phyloP scores from a whole-genome alignment of 1,140 invertebrate species.

The Drosophila subobscura region DNA sequence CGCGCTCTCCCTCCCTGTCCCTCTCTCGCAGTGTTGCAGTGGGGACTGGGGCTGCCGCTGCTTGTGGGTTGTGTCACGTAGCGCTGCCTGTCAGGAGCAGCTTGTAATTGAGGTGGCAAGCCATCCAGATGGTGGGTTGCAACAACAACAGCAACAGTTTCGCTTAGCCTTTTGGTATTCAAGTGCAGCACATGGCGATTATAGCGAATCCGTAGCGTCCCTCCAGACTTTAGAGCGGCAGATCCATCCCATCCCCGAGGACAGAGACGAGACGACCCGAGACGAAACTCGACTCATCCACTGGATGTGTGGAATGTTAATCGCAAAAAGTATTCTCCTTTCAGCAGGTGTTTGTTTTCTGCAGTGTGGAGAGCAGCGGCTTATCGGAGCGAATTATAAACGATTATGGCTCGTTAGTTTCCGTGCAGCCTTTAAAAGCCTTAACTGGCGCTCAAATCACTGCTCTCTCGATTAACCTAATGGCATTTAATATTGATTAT shows the following conservation, averaged over 20 bases:
- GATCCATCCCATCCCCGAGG: slow-evolving; percentile 15
- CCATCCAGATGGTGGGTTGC: slow-evolving; percentile 4
- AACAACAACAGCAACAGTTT: neutral
- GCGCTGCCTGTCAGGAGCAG: slow-evolving; percentile 57
- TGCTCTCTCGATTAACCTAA: slow-evolving; percentile 31
- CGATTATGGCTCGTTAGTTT: slow-evolving; percentile 49
- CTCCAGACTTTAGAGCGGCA: slow-evolving; percentile 16
- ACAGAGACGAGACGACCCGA: too few species aligned
- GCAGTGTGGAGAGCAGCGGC: neutral
- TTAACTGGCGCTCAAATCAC: too few species aligned
- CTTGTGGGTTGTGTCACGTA: slow-evolving; percentile 71
- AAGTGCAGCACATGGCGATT: slow-evolving; percentile 46
- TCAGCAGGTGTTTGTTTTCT: slow-evolving; percentile 37
- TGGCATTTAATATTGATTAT: slow-evolving; percentile 43
- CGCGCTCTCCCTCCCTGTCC: neutral
- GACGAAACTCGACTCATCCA: too few species aligned
- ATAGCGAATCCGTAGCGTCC: slow-evolving; percentile 37
- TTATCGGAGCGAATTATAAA: slow-evolving; percentile 42
- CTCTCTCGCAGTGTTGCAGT: neutral
- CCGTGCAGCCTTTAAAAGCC: neutral
- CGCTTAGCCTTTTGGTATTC: slow-evolving; percentile 65
- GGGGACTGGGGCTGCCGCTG: neutral
- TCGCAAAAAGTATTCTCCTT: slow-evolving; percentile 27
- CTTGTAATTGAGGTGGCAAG: slow-evolving; percentile 74
- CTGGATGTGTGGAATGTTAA: slow-evolving; percentile 38